phyloP scores from a whole-genome alignment of 2,797 vertebrate genomes.

The Tokudaia tokunoshimensis region DNA sequence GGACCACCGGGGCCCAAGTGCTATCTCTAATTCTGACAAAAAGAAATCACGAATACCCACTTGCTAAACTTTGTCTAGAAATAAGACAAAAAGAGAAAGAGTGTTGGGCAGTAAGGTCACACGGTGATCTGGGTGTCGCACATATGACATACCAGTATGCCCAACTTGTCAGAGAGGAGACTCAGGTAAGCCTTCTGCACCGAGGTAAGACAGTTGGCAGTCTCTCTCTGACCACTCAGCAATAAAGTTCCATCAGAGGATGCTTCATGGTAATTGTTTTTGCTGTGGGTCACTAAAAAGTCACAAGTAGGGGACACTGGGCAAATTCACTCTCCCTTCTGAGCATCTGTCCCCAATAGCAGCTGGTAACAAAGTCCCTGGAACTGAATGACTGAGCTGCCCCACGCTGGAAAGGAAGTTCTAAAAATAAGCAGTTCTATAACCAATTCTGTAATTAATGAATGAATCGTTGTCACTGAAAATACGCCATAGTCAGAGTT shows the following conservation, averaged over 20 bases:
- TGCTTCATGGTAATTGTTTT: not conserved
- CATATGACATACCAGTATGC: not conserved
- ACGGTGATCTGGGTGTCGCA: rapidly evolving
- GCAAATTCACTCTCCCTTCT: slow-evolving; percentile 5
- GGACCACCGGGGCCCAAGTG: rapidly evolving
- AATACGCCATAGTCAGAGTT: slow-evolving; percentile 1
- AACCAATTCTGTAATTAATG: slow-evolving; percentile 48
- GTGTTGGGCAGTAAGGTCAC: not conserved
- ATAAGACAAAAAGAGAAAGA: not conserved
- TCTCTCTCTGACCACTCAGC: not conserved
- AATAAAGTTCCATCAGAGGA: not conserved
- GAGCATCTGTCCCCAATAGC: not conserved
- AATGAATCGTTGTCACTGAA: slow-evolving; percentile 55
- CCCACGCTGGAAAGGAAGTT: slow-evolving; percentile 28
- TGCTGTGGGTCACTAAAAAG: not conserved
- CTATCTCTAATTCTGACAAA: slow-evolving; percentile 36
- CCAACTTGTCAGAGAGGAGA: not conserved
- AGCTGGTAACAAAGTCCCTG: not conserved
- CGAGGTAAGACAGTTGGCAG: not conserved
- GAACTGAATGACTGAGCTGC: not conserved
- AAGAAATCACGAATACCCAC: not conserved
- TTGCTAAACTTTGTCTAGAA: slow-evolving; percentile 2
- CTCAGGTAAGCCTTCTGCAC: not conserved
- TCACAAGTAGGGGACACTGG: not conserved
- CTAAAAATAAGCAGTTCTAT: slow-evolving; percentile 61